Conservation (phyloP, 1,140 invertebrate genomes). For the Anthonomus grandis region DNA sequence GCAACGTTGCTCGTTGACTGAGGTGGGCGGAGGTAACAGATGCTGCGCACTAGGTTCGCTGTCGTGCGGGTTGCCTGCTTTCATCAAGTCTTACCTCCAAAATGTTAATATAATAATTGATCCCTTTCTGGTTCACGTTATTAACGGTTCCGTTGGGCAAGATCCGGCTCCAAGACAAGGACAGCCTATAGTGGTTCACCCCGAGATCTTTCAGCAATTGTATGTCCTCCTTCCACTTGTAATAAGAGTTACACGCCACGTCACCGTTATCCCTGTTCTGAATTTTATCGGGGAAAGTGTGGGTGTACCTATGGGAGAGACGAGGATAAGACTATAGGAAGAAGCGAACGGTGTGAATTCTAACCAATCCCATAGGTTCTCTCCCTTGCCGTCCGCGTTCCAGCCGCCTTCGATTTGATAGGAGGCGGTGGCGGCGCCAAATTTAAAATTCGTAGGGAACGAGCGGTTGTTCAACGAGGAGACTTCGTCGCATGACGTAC, state of each 20-base stretch:
- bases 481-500: conserved; percentile 10
- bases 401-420: conserved; percentile 60
- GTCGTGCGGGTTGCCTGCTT: too few species aligned
- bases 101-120: conserved; percentile 62
- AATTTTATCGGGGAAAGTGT: conserved; percentile 54
- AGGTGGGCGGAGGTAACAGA: too few species aligned
- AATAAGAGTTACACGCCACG: conserved; percentile 58
- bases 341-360: background rate
- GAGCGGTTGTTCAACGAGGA: conserved; percentile 4
- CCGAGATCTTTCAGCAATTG: conserved; percentile 50
- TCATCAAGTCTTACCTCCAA: conserved; percentile 42
- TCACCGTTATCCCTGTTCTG: conserved; percentile 55
- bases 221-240: conserved; percentile 57
- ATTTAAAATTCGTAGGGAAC: conserved; percentile 51
- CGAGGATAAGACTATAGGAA: background rate
- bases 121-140: conserved; percentile 57
- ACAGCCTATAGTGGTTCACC: conserved; percentile 56
- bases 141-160: conserved; percentile 42
- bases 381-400: conserved; percentile 52
- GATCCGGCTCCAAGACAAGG: conserved; percentile 57
- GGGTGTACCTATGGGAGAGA: conserved; percentile 45
- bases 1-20: too few species aligned
- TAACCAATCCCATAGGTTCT: conserved; percentile 56
- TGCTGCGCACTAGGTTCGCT: too few species aligned
- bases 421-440: conserved; percentile 54